phyloP scores from a whole-genome alignment of 2,888 invertebrate species.

The Ernsta delagoae region DNA sequence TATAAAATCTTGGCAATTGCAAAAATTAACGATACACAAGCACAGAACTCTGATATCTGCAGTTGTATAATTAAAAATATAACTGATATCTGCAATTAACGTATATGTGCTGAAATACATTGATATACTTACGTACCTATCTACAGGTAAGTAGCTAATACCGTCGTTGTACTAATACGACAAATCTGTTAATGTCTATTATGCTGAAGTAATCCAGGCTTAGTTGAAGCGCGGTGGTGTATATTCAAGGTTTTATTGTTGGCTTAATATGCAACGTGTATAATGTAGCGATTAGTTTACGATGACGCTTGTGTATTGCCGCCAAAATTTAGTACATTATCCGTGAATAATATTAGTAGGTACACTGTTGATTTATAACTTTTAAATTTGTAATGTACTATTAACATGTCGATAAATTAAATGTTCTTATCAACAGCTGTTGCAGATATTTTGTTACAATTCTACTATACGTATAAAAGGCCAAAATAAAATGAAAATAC shows the following conservation, averaged over 20 bases:
- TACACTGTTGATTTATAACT: background rate
- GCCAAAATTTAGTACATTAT: background rate
- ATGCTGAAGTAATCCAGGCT: slow-evolving; percentile 16
- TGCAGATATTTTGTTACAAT: no score
- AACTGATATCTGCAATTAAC: no score
- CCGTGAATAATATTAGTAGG: background rate
- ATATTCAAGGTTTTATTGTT: slow-evolving; percentile 29
- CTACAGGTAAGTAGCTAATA: background rate
- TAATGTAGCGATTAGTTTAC: slow-evolving; percentile 20
- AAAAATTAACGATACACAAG: no score
- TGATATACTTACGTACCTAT: no score
- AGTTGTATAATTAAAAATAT: no score
- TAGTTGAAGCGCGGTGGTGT: slow-evolving; percentile 23
- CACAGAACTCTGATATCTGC: no score
- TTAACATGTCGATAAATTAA: background rate
- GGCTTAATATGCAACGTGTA: slow-evolving; percentile 16
- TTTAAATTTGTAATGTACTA: background rate
- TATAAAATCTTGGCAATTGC: no score
- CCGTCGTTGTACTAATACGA: background rate
- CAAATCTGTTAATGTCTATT: slow-evolving; percentile 21
- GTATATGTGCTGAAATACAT: no score
- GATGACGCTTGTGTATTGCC: slow-evolving; percentile 8
- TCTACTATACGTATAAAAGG: no score
- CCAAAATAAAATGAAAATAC: no score
- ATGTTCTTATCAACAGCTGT: background rate